Evolutionary conservation across 2,888 invertebrate genomes (phyloP), one percentile per base, ranked within the genome.

Genomic region (Ornithoptera priamus): DNA sequence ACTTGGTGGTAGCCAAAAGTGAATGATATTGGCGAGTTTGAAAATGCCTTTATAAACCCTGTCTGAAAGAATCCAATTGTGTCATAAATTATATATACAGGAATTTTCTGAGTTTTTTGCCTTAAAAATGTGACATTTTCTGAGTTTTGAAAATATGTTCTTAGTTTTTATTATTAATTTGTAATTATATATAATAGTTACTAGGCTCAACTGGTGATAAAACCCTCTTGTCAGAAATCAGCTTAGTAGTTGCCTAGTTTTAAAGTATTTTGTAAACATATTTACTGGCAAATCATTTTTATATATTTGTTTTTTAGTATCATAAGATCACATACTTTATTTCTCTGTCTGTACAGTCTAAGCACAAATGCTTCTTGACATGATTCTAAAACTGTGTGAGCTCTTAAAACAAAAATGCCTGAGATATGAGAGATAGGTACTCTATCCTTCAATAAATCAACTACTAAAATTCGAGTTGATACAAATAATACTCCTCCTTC

Each of bases 331-430:
- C 22, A 12, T 80, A 88, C 97, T 93, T 98, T 98, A 88, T 99
- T 99, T 77, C 94, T 95, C 86, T 98, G 97, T 62, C 99, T 94
- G 83, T 95, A 99, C 3, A 99, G 92, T 74, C 99, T 94, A 67
- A 99, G 86, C 15, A 97, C 98, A 87, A 99, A 99, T 6, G 98
- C 97, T 91, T 99, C 99, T 86, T 99, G 98, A 82, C 97, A 97
- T 65, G 97, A 97, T 85, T 97, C 97, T 30, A 97, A 88, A 53
- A 97, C 95, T 64, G 94, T 95, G 87, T 99, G 99, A 1, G 99
- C 99, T 80, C 97, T 94, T 75, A 97, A 94, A 7, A 99, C 96
- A 74, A 99, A 92, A 72, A 99, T 95, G 7, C 99, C 99, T 10
- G 98, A 97, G 24, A 99, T 95, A 78, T 97, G 95, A 68, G 97